Evolutionary conservation across 1,140 invertebrate species (phyloP).

Genomic region (Sinonovacula constricta): DNA sequence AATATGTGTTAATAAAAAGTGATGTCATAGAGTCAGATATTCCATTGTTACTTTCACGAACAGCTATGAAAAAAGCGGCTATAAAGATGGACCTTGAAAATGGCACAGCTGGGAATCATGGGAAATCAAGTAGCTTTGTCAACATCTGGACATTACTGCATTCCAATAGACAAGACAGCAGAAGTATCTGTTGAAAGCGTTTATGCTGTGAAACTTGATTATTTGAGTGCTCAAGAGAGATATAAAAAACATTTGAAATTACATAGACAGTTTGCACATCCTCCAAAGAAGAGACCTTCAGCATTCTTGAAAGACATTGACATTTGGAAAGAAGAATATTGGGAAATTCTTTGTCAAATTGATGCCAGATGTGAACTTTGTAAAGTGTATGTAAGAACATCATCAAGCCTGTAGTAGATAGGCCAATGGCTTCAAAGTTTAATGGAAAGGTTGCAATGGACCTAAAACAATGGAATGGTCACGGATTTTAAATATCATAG

Average conservation of each 20-base stretch:
- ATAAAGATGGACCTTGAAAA: conserved; percentile 37
- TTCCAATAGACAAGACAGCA: conserved; percentile 17
- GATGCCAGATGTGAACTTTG: conserved; percentile 48
- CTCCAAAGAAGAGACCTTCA: conserved; percentile 43
- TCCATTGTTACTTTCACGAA: conserved; percentile 33
- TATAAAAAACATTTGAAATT: conserved; percentile 22
- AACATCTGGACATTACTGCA: conserved; percentile 38
- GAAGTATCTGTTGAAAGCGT: neutral
- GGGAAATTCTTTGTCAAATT: conserved; percentile 34
- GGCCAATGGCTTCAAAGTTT: conserved; percentile 50
- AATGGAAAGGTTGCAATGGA: conserved; percentile 53
- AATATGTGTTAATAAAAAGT: conserved; percentile 25
- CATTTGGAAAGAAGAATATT: conserved; percentile 49
- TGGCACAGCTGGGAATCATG: conserved; percentile 33
- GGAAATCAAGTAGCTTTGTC: conserved; percentile 30
- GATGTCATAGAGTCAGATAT: conserved; percentile 48
- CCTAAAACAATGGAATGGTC: conserved; percentile 44
- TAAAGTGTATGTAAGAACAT: conserved; percentile 41
- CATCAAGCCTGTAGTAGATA: conserved; percentile 34
- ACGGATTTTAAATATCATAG: conserved; percentile 55
- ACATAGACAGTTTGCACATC: conserved; percentile 58
- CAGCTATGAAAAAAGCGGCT: conserved; percentile 34
- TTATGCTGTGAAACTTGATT: neutral
- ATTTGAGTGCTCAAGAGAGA: conserved; percentile 6
- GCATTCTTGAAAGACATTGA: conserved; percentile 51